Conservation (phyloP, 1,140 invertebrate species). For the Galleria mellonella region DNA sequence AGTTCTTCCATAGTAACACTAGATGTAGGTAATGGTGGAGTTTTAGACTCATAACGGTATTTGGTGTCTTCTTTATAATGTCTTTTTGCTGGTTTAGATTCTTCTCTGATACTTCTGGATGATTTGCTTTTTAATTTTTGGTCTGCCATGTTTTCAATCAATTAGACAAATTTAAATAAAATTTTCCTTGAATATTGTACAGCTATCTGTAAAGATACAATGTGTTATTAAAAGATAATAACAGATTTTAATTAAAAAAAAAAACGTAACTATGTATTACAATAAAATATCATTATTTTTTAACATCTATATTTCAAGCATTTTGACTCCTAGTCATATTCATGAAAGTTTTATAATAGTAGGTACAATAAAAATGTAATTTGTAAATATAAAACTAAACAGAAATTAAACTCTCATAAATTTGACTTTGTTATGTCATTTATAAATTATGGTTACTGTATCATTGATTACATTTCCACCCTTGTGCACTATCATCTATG, state of each 20-base stretch:
- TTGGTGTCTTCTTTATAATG: constrained; percentile 18
- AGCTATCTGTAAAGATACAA: constrained; percentile 29
- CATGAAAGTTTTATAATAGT: constrained; percentile 32
- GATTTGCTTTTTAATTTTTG: constrained; percentile 30
- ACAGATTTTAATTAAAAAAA: too few species aligned
- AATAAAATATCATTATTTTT: constrained; percentile 3
- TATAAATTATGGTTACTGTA: constrained; percentile 52
- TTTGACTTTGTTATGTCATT: constrained; percentile 37
- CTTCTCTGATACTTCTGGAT: constrained; percentile 25
- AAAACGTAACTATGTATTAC: too few species aligned
- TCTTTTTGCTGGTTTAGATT: constrained; percentile 28
- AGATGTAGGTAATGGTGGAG: constrained; percentile 48
- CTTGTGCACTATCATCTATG: constrained; percentile 47
- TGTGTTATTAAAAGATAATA: not conserved
- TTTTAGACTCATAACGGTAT: constrained; percentile 33
- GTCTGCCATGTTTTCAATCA: constrained; percentile 35
- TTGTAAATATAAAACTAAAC: not conserved
- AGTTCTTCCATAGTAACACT: constrained; percentile 40
- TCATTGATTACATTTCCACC: constrained; percentile 71
- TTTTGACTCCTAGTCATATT: constrained; percentile 30
- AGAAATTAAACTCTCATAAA: constrained; percentile 33
- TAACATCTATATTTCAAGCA: constrained; percentile 15
- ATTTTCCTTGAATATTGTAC: constrained; percentile 7
- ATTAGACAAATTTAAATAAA: constrained; percentile 4
- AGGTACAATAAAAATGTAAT: not conserved